These are phyloP conservation scores for Eupithecia vulgata DNA, from an alignment of 2,888 invertebrate species.

Conservation along the genomic window DNA sequence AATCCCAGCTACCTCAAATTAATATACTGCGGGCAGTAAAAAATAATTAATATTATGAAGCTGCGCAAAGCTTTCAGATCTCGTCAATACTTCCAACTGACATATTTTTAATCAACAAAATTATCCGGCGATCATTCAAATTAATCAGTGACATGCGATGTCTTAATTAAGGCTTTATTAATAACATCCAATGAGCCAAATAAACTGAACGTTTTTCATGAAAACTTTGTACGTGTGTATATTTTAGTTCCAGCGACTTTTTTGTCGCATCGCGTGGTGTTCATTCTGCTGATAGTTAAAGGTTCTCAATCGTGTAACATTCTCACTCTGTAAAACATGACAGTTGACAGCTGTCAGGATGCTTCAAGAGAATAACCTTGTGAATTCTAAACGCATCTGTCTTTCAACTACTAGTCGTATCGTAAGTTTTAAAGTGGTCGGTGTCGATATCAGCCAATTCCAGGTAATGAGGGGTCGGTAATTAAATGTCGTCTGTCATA, in stretches of 20 bases:
- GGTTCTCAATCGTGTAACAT: background rate
- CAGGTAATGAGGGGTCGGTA: slow-evolving; percentile 82
- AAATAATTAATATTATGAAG: slow-evolving; percentile 23
- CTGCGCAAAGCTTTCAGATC: slow-evolving; percentile 29
- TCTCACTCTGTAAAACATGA: background rate
- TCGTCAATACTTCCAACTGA: slow-evolving; percentile 53
- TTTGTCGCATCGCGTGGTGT: slow-evolving; percentile 26
- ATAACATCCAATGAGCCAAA: slow-evolving; percentile 69
- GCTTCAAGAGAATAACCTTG: background rate
- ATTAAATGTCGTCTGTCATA: slow-evolving; percentile 83
- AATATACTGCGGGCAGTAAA: slow-evolving; percentile 13
- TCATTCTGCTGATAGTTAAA: background rate
- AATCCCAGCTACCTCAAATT: background rate
- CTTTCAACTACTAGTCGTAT: slow-evolving; percentile 45
- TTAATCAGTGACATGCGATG: slow-evolving; percentile 73
- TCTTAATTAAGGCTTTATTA: slow-evolving; percentile 80
- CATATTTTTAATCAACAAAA: slow-evolving; percentile 72
- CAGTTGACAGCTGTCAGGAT: background rate
- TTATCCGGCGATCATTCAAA: slow-evolving; percentile 71
- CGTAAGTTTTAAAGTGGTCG: slow-evolving; percentile 45
- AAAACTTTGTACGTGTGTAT: slow-evolving; percentile 50
- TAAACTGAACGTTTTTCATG: slow-evolving; percentile 74
- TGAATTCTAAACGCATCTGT: background rate
- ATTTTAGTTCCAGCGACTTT: slow-evolving; percentile 41
- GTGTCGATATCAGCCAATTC: slow-evolving; percentile 77